A percentile compares a stretch with the other conserved stretches of the same genome.
Conservation (phyloP, 1,140 invertebrate genomes). For the Achatina immaculata region DNA sequence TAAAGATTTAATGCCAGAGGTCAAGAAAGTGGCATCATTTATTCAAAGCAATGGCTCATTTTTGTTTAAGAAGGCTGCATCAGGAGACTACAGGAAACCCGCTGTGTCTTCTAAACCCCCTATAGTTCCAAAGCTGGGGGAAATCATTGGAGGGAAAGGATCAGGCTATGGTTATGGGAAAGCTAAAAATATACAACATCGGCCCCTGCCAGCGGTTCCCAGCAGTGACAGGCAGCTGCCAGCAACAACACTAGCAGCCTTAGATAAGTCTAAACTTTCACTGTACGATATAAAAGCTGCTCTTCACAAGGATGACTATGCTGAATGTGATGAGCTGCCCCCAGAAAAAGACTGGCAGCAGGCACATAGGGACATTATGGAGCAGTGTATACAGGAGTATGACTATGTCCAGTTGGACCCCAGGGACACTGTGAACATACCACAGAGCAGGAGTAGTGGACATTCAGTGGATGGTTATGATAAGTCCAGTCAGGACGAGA, state of each 20-base stretch:
- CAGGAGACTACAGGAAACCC: background rate
- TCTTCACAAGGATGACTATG: constrained; percentile 35
- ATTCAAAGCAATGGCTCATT: constrained; percentile 90
- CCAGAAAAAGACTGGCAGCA: constrained; percentile 29
- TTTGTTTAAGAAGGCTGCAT: constrained; percentile 73
- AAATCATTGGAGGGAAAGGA: background rate
- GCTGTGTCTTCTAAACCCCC: constrained; percentile 59
- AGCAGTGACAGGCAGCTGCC: constrained; percentile 56
- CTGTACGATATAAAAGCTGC: constrained; percentile 30
- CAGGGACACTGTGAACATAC: constrained; percentile 72
- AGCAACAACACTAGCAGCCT: background rate
- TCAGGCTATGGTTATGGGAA: constrained; percentile 31
- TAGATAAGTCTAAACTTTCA: background rate
- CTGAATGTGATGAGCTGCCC: constrained; percentile 32
- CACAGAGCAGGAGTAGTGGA: background rate
- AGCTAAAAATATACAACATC: constrained; percentile 51
- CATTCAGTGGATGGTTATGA: background rate
- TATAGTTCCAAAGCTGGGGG: constrained; percentile 57
- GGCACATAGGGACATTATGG: constrained; percentile 46
- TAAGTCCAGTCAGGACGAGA: background rate
- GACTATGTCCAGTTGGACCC: constrained; percentile 92
- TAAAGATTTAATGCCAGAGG: constrained; percentile 87
- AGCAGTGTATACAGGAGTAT: constrained; percentile 79
- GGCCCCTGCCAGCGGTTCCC: constrained; percentile 69
- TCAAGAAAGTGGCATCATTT: constrained; percentile 87